Conservation (phyloP, 2,888 invertebrate species). For the Kuschelorhynchus macadamiae region DNA sequence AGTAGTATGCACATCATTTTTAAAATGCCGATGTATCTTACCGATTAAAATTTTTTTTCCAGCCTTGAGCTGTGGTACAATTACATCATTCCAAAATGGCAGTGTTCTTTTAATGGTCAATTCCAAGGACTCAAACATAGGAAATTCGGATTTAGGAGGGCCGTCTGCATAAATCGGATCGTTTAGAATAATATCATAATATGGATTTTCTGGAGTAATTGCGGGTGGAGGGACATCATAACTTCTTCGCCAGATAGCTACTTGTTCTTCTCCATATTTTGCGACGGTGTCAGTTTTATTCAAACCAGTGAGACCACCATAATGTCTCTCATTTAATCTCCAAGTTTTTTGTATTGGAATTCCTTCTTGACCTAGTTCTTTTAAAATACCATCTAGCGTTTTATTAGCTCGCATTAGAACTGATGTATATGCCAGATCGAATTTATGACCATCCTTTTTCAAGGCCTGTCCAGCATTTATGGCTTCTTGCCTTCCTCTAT, state of each 20-base stretch:
- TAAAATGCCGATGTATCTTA: no score
- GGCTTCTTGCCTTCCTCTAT: constrained; percentile 80
- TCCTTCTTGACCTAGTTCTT: constrained; percentile 77
- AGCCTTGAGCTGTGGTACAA: constrained; percentile 84
- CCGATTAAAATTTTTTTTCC: constrained; percentile 82
- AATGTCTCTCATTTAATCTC: constrained; percentile 90
- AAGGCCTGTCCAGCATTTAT: constrained; percentile 80
- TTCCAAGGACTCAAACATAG: constrained; percentile 86
- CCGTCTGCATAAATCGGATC: constrained; percentile 83
- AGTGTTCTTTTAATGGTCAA: constrained; percentile 85
- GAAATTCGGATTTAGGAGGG: constrained; percentile 80
- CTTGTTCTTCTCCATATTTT: constrained; percentile 84
- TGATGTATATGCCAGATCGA: constrained; percentile 87
- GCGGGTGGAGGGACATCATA: constrained; percentile 87
- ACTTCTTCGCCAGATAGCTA: constrained; percentile 88
- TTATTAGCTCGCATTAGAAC: constrained; percentile 83
- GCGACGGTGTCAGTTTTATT: constrained; percentile 89
- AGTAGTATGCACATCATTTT: no score
- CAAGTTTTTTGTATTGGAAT: constrained; percentile 82
- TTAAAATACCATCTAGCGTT: constrained; percentile 78
- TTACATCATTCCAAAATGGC: constrained; percentile 89
- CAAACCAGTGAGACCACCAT: constrained; percentile 83
- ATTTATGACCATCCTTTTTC: constrained; percentile 77
- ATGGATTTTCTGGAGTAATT: constrained; percentile 82
- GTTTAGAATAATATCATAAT: constrained; percentile 81